Base-by-base conservation (phyloP, 2,888 invertebrate genomes). In the Ashinkailepas kermadecensis region DNA sequence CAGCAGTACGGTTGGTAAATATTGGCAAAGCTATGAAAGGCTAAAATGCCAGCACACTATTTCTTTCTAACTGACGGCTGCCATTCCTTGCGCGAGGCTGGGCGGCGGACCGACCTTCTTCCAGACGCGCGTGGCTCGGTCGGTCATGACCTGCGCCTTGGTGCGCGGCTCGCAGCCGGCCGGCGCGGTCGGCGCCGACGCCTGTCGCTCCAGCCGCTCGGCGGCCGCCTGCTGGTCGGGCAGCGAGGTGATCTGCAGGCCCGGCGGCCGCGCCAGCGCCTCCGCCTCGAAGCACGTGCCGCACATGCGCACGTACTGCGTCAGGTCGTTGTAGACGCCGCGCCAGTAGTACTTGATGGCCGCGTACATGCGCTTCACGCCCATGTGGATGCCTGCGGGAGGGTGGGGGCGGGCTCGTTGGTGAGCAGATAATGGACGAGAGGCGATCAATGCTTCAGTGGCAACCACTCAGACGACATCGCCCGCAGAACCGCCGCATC, bases 281-380 rank as follows among this genome's bases (percentile, higher is more conserved):
- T 59, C 58, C n/a, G 83, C 79, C 67, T 85, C 85, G 2, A 84
- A 82, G 81, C 86, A 86, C 56, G 83, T 82, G 10, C 81, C 82
- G 81, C 86, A 86, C 21, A 83, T 80, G 70, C 84, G 84, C 67
- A 85, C 85, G 81, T 83, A 84, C 74, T 84, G 85, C 39, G 83
- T 83, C 23, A 86, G 83, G 82, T 85, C 86, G 54, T 84, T 83
- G 83, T 86, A 86, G 80, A 85, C 83, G n/a, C 84, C 84, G 67
- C 85, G 83, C 86, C 86, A 86, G 82, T 85, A 86, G 82, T 84
- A 84, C 25, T 83, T 80, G 58, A 86, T 84, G 25, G 80, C 81
- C 59, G 81, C 78, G 81, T 85, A 85, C 85, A 86, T 85, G 82
- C 85, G 86, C 62, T 84, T 84, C 58, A 85, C 84, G 23, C 86